phyloP scores from a whole-genome alignment of 1,140 invertebrate genomes.

The Gonioctena quinquepunctata region DNA sequence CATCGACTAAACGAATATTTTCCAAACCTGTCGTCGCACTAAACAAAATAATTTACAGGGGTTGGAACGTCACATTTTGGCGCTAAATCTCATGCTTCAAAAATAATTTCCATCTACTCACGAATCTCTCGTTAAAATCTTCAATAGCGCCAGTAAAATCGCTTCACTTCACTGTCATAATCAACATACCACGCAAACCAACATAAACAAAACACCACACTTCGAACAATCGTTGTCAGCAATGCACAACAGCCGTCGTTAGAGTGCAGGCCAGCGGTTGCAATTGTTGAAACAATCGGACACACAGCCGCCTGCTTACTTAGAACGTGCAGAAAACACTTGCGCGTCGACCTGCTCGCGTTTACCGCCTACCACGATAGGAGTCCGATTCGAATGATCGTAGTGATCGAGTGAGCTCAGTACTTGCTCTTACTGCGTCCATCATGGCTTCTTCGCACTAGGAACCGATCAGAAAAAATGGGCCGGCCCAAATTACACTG shows the following conservation, averaged over 20 bases:
- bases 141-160: not conserved
- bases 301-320: conserved; percentile 23
- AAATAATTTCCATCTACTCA: not conserved
- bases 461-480: conserved; percentile 30
- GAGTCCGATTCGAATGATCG: not conserved
- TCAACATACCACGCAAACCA: conserved; percentile 4
- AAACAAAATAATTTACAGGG: too few species aligned
- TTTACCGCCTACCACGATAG: conserved; percentile 51
- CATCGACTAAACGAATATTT: too few species aligned
- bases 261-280: conserved; percentile 39
- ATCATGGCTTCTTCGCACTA: conserved; percentile 48
- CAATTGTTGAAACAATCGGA: conserved; percentile 50
- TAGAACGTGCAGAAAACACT: conserved; percentile 46
- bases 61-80: not conserved
- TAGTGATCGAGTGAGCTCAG: conserved; percentile 29
- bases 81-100: not conserved
- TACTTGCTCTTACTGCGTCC: conserved; percentile 42
- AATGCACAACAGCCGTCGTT: conserved; percentile 35
- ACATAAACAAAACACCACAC: conserved; percentile 23
- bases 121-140: not conserved
- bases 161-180: not conserved
- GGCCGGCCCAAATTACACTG: conserved; percentile 39
- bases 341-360: conserved; percentile 50
- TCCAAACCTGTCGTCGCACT: too few species aligned
- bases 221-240: conserved; percentile 22